Evolutionary conservation across 2,888 invertebrate species (phyloP), one percentile per base, ranked within the genome.

Genomic region (Caenorhabditis doughertyi): DNA sequence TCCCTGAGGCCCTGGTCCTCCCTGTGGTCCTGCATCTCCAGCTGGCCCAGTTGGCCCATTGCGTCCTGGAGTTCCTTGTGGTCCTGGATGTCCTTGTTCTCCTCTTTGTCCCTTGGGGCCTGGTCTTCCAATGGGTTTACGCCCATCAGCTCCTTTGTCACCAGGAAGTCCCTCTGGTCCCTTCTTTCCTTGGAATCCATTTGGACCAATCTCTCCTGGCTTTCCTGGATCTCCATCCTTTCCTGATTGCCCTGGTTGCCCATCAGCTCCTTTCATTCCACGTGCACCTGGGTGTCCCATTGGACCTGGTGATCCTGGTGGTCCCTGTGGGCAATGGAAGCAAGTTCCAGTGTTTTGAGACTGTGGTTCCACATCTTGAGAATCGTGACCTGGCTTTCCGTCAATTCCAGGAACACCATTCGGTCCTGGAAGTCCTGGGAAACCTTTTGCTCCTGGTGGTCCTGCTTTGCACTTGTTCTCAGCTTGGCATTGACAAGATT

Each of bases 141-240:
- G 62, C n/a, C 71, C 84, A 64, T 85, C 85, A 35, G 73, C 65
- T 62, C 85, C 85, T 56, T 85, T 85, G n/a, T 85, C 85, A 56
- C 85, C 85, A 2, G 58, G 72, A n/a, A 70, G 60, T 39, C 85
- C 85, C 2, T 81, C 77, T 3, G 84, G 84, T 29, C 85, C 85
- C 9, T 55, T 42, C 42, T 83, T 83, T 16, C 87, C 87, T 42
- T 73, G 64, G 18, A 72, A 56, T 68, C 87, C 87, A 4, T 18
- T 56, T 23, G 84, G 79, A 65, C 87, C 87, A 47, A 82, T 82
- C 21, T 84, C 84, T 49, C 87, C 87, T n/a, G 85, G 84, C 25
- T 85, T 83, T 65, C 86, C 87, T n/a, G 87, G 85, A 39, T 80
- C 60, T 49, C 87, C 87, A 44, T 85, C 85, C 55, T 83, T 84